These are phyloP conservation scores for Pammene fasciana DNA, from an alignment of 2,888 invertebrate genomes.

Conservation along the genomic window DNA sequence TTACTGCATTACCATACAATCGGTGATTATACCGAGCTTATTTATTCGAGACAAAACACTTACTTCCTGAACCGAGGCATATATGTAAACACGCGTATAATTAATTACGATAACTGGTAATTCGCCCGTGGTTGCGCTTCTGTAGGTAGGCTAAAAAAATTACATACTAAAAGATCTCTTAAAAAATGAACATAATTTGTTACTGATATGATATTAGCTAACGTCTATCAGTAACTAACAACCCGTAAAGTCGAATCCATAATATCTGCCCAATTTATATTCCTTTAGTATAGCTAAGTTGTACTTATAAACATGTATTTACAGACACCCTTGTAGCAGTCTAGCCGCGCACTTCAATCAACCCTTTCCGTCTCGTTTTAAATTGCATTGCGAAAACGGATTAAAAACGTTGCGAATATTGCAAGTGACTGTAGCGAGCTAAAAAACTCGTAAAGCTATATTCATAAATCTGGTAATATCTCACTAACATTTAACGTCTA, in stretches of 20 bases:
- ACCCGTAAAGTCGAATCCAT: no score
- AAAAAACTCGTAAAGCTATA: neutral
- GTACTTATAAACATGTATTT: neutral
- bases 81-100: constrained; percentile 19
- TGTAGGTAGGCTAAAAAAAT: no score
- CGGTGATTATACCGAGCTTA: constrained; percentile 59
- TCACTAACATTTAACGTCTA: neutral
- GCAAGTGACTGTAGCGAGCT: neutral
- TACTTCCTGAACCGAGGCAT: constrained; percentile 55
- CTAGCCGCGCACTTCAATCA: constrained; percentile 29
- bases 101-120: neutral
- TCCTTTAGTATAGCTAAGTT: neutral
- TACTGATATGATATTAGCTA: no score
- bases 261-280: no score
- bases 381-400: constrained; percentile 8
- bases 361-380: constrained; percentile 17
- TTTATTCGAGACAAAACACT: constrained; percentile 65
- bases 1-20: constrained; percentile 72
- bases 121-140: no score
- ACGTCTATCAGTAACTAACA: no score
- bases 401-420: constrained; percentile 13
- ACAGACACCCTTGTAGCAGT: constrained; percentile 20
- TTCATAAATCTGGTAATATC: neutral
- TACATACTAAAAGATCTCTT: no score
- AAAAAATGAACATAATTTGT: no score